Evolutionary conservation across 2,797 vertebrate species (phyloP), one percentile per base, ranked within the genome.

Genomic region (Pipistrellus nathusii): DNA sequence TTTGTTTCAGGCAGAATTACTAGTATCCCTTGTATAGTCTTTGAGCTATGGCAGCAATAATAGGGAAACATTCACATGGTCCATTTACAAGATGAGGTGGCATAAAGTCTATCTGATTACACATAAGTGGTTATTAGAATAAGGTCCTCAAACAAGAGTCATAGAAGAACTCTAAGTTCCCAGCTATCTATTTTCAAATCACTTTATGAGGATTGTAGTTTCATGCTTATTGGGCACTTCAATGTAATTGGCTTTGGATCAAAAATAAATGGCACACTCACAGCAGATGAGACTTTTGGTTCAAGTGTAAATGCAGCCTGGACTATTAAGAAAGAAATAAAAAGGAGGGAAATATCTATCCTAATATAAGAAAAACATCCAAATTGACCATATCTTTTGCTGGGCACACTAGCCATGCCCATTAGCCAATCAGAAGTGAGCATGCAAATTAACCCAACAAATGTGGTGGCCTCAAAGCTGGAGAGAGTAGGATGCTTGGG

Each of bases 101-200:
- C 93, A 97, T 97, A 97, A 98, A 98, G 96, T 97, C 96, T 90
- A 97, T 97, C 94, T 97, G 93, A 98, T 98, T 98, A 97, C 30
- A 53, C 92, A 0, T 94, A 97, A 98, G 96, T 95, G 85, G 85
- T 97, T 98, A 96, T 98, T 98, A 96, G 88, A 93, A 97, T 84
- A 93, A 93, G 30, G 80, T 90, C 86, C 73, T 97, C 95, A 97
- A 98, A 98, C 44, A 95, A 96, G 83, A 95, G 41, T 88, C 90
- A 95, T 5, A 85, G 84, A 93, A 96, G 91, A 96, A 48, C 21
- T 93, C 91, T 95, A 97, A 93, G 98, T 97, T 90, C 80, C 95
- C 92, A 91, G 27, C 25, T 14, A 57, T 95, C 85, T 96, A 96
- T 97, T 98, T 95, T 88, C 53, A 66, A 93, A 48, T 59, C 13